Percentiles rank a stretch among this genome's conserved stretches.
Conservation (phyloP, 2,113 vertebrate species). For the Myanophis thanlyinensis region DNA sequence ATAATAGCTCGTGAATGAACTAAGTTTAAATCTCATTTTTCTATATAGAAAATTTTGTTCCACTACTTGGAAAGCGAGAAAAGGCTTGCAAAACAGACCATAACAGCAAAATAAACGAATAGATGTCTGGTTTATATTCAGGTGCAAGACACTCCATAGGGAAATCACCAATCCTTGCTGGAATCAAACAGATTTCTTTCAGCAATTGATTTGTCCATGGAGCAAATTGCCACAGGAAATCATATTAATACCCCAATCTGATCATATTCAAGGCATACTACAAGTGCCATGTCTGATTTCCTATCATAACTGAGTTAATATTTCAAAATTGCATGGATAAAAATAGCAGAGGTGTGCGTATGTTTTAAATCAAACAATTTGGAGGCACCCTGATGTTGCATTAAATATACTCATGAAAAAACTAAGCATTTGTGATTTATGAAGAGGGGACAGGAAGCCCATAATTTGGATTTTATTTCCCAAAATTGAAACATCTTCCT, state of each 20-base stretch:
- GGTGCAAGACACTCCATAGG: not conserved
- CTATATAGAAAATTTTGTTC: not conserved
- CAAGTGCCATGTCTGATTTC: slow-evolving; percentile 16
- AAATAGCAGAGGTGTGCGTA: not conserved
- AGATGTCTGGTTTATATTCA: not conserved
- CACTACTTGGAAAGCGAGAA: not conserved
- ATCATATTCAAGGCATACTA: not conserved
- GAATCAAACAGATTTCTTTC: slow-evolving; percentile 14
- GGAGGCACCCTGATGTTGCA: not conserved
- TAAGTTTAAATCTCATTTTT: slow-evolving; percentile 19
- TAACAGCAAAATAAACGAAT: not conserved
- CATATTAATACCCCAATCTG: not conserved
- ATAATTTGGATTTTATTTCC: not conserved
- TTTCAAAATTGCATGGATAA: not conserved
- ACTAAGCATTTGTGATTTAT: not conserved
- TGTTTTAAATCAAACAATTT: not conserved
- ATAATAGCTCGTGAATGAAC: not conserved
- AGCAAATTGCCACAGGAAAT: not conserved
- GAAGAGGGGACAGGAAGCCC: not conserved
- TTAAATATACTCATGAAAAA: not conserved
- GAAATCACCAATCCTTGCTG: not conserved
- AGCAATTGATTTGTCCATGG: not conserved
- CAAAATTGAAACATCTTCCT: not conserved
- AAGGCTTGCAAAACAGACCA: slow-evolving; percentile 1
- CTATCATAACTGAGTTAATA: not conserved